Evolutionary conservation across 2,888 invertebrate genomes (phyloP).

Genomic region (Drosophila peninsularis): DNA sequence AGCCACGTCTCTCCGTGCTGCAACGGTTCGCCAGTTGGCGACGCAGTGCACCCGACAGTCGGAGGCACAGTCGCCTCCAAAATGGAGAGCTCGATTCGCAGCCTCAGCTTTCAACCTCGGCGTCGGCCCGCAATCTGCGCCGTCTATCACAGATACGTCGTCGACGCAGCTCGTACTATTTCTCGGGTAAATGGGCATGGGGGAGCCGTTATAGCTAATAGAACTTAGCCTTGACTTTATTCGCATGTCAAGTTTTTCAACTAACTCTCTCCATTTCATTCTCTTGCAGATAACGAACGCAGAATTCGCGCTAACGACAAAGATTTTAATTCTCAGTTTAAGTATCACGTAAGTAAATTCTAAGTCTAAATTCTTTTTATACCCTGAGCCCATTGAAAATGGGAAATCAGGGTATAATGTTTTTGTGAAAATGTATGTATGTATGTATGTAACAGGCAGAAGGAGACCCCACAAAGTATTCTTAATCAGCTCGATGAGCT

Average conservation of each 20-base stretch:
- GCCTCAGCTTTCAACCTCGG: slow-evolving; percentile 53
- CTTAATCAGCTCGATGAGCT: too few species aligned
- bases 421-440: too few species aligned
- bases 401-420: too few species aligned
- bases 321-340: slow-evolving; percentile 97
- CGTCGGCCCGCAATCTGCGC: slow-evolving; percentile 64
- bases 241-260: too few species aligned
- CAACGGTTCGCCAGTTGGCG: slow-evolving; percentile 58
- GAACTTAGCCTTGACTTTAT: neutral
- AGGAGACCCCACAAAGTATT: too few species aligned
- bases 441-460: too few species aligned
- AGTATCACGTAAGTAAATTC: slow-evolving; percentile 95
- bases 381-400: too few species aligned
- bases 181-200: slow-evolving; percentile 79
- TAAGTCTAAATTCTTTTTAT: too few species aligned
- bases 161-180: slow-evolving; percentile 84
- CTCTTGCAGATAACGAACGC: slow-evolving; percentile 95
- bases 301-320: slow-evolving; percentile 98
- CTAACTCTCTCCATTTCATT: neutral
- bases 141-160: slow-evolving; percentile 82
- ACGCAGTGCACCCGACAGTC: slow-evolving; percentile 44
- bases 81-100: slow-evolving; percentile 10
- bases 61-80: slow-evolving; percentile 41
- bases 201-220: neutral
- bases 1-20: slow-evolving; percentile 42